Percentiles rank a stretch among this genome's conserved stretches.
Conservation (phyloP, 2,113 vertebrate species). For the Noctilio leporinus region DNA sequence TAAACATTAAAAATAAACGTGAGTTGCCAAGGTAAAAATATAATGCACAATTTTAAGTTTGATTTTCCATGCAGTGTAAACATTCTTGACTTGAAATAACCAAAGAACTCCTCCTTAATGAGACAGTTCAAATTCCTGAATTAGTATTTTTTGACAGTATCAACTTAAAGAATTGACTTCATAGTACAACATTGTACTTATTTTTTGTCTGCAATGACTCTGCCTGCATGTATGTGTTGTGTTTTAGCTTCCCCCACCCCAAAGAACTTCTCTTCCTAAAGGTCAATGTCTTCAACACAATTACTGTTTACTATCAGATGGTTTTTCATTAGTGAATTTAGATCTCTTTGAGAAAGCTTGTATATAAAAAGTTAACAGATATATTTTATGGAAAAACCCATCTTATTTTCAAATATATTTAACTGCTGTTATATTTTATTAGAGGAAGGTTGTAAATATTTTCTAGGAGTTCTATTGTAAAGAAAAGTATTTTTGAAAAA, state of each 20-base stretch:
- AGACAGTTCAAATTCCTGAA: constrained; percentile 65
- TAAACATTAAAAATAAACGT: constrained; percentile 53
- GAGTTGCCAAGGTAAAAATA: constrained; percentile 54
- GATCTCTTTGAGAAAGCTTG: constrained; percentile 80
- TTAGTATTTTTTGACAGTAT: constrained; percentile 48
- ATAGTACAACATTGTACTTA: constrained; percentile 69
- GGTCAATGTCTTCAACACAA: constrained; percentile 66
- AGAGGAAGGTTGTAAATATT: constrained; percentile 87
- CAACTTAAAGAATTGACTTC: constrained; percentile 57
- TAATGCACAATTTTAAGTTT: constrained; percentile 59
- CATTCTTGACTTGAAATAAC: constrained; percentile 63
- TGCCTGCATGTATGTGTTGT: constrained; percentile 71
- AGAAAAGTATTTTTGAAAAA: constrained; percentile 82
- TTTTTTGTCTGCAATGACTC: constrained; percentile 60
- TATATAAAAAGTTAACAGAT: constrained; percentile 82
- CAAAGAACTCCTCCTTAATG: constrained; percentile 64
- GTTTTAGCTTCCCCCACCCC: background rate
- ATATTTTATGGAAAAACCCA: constrained; percentile 85
- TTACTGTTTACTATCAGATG: constrained; percentile 68
- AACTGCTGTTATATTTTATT: constrained; percentile 85
- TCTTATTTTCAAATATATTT: constrained; percentile 87
- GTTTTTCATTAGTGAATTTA: constrained; percentile 73
- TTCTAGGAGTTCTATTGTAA: constrained; percentile 82
- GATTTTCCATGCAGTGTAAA: constrained; percentile 51
- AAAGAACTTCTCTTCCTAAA: constrained; percentile 61